These are phyloP conservation scores for Perca schrenkii DNA, from an alignment of 2,113 vertebrate species.

Conservation along the genomic window DNA sequence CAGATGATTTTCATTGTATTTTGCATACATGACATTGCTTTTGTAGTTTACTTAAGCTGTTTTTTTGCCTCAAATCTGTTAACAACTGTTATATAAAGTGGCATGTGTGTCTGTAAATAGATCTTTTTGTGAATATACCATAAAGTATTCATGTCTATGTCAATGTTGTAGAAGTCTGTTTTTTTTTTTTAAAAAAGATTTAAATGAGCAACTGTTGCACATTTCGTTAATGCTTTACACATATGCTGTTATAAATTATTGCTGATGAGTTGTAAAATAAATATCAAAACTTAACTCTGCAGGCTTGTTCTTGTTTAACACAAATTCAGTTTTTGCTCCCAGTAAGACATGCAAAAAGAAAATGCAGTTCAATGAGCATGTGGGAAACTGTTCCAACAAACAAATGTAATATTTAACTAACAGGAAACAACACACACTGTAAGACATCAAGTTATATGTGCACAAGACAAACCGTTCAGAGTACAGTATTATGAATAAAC, in stretches of 20 bases:
- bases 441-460: neutral
- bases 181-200: constrained; percentile 85
- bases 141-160: constrained; percentile 89
- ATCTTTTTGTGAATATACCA: constrained; percentile 90
- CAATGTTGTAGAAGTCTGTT: constrained; percentile 97
- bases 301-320: constrained; percentile 48
- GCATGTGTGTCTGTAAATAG: constrained; percentile 93
- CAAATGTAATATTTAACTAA: neutral
- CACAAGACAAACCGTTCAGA: neutral
- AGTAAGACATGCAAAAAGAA: constrained; percentile 3
- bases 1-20: constrained; percentile 67
- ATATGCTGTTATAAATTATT: constrained; percentile 98
- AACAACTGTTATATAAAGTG: constrained; percentile 89
- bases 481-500: constrained; percentile 9
- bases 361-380: neutral
- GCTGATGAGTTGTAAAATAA: constrained; percentile 94
- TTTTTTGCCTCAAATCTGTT: constrained; percentile 89
- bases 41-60: constrained; percentile 90
- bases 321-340: neutral
- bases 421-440: neutral
- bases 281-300: constrained; percentile 86
- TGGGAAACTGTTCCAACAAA: constrained; percentile 1
- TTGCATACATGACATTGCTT: constrained; percentile 83
- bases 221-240: constrained; percentile 97
- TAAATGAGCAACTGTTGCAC: constrained; percentile 91